Evolutionary conservation across 2,888 invertebrate species (phyloP).

Genomic region (Limnephilus lunatus): DNA sequence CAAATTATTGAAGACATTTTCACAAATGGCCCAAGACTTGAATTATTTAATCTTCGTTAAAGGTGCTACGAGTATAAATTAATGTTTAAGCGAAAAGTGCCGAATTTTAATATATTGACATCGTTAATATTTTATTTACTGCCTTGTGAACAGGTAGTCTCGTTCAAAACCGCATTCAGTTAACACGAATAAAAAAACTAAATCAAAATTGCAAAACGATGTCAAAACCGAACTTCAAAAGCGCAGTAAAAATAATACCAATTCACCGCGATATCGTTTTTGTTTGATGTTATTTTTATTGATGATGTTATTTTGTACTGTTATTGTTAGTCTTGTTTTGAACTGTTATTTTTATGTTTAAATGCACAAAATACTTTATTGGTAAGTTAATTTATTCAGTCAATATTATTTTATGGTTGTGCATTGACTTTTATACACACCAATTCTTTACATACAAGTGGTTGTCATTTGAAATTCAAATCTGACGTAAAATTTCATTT

Average conservation of each 20-base stretch:
- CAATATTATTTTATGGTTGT: neutral
- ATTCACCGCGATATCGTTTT: neutral
- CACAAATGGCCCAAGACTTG: constrained; percentile 12
- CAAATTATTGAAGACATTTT: constrained; percentile 28
- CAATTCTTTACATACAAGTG: neutral
- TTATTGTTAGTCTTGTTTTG: neutral
- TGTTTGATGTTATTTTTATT: neutral
- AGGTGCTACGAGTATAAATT: constrained; percentile 6
- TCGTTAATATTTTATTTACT: constrained; percentile 50
- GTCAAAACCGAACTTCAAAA: neutral
- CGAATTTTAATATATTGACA: constrained; percentile 45
- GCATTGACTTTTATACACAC: neutral
- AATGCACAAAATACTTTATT: neutral
- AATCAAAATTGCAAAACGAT: constrained; percentile 21
- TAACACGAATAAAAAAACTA: constrained; percentile 9
- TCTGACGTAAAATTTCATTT: neutral
- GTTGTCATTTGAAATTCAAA: neutral
- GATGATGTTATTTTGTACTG: neutral
- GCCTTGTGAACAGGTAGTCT: constrained; percentile 49
- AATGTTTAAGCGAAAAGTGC: constrained; percentile 23
- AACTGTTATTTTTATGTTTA: constrained; percentile 4
- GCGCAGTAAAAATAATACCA: neutral
- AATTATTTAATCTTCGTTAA: constrained; percentile 28
- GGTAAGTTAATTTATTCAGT: neutral
- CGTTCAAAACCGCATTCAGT: constrained; percentile 14